These are phyloP conservation scores for Cariama cristata DNA, from an alignment of 2,113 vertebrate genomes.

Conservation along the genomic window DNA sequence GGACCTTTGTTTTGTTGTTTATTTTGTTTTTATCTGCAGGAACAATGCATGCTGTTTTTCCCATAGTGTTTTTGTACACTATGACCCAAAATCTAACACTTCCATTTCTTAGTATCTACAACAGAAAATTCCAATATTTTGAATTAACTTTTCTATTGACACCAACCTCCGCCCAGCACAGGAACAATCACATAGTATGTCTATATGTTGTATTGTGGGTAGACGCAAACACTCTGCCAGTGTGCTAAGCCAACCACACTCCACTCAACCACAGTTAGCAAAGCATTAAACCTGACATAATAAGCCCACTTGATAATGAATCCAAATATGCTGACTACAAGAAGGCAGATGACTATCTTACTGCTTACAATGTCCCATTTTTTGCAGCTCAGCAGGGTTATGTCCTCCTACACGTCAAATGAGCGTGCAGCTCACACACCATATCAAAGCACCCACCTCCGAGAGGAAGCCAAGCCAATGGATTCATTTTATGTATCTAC, in stretches of 20 bases:
- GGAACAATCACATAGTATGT: neutral
- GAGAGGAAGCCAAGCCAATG: neutral
- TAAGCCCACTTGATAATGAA: neutral
- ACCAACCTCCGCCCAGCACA: neutral
- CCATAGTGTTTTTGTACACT: neutral
- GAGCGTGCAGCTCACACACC: neutral
- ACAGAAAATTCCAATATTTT: neutral
- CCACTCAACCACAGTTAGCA: neutral
- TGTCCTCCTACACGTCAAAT: constrained; percentile 13
- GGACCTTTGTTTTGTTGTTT: neutral
- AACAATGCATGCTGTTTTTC: neutral
- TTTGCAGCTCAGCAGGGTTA: constrained; percentile 7
- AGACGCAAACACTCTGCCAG: neutral
- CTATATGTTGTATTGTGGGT: neutral
- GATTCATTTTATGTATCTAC: neutral
- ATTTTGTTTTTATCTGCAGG: neutral
- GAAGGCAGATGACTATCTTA: neutral
- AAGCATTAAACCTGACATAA: neutral
- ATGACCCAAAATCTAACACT: constrained; percentile 5
- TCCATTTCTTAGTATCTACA: neutral
- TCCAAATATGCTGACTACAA: neutral
- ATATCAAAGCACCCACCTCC: neutral
- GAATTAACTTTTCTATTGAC: neutral
- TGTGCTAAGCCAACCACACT: neutral
- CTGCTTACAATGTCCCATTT: neutral